Base-by-base conservation (phyloP, 2,797 vertebrate genomes). In the Paramormyrops hopkinsi region DNA sequence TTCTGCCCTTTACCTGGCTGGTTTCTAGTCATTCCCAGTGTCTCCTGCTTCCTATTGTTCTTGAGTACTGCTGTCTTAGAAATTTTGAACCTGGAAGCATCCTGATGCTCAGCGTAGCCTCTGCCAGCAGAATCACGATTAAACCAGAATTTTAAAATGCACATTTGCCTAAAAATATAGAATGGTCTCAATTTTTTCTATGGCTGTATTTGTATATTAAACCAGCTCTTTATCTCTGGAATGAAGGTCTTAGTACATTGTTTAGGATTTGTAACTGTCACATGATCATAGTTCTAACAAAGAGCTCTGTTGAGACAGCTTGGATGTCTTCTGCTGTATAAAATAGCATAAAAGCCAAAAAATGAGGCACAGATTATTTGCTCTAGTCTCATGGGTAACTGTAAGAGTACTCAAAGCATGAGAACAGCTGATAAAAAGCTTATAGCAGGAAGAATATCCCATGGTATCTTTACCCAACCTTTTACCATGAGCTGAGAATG, bases 401-500 rank as follows among this genome's bases (percentile, higher is more conserved):
- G 12, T 29, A 51, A 17, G 22, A 41, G 33, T 33, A 79, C 17
- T 41, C 73, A 22, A 41, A 83, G 51, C 89, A 53, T 19, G 48
- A 19, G 17, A 85, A 88, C 33, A 19, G 62, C 48, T 56, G 82
- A 73, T 54, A 51, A 90, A 69, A 59, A 73, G 87, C 76, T 90
- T 69, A 69, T 19, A 83, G 48, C 50, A 25, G 37, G 29, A 37
- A 65, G 53, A 69, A 51, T 73, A n/a, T 51, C 53, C 69, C n/a
- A 19, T 25, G 25, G 25, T 69, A 44, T 90, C 22, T 48, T 37
- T 86, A 88, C 37, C 59, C 59, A n/a, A n/a, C 65, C 29, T 90
- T 88, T 88, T 89, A 92, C 90, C 85, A 90, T 92, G 73, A 87
- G 53, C 65, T 54, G 88, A 90, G 88, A 79, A 86, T 88, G 89